Conservation (phyloP, 2,888 invertebrate species). For the Hermaeophaga mercurialis region DNA sequence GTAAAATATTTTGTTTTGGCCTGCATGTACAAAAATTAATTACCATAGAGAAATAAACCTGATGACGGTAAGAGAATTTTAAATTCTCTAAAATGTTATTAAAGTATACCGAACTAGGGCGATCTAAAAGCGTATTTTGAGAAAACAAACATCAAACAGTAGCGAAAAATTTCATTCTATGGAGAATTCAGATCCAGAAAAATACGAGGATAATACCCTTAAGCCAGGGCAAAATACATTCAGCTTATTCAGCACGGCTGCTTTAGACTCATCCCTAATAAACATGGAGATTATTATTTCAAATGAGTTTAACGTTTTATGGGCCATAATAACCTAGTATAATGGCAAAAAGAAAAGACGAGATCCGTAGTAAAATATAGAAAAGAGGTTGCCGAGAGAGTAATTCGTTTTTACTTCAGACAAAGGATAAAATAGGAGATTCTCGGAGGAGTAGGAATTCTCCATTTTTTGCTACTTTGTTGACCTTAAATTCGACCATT, state of each 20-base stretch:
- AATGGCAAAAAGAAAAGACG: conserved; percentile 23
- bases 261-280: conserved; percentile 24
- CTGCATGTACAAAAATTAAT: too few species aligned
- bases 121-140: neutral
- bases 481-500: too few species aligned
- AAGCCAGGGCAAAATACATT: conserved; percentile 22
- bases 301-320: conserved; percentile 29
- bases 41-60: too few species aligned
- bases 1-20: too few species aligned
- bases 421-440: conserved; percentile 11
- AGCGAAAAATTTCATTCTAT: neutral
- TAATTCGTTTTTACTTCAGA: conserved; percentile 15
- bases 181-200: conserved; percentile 17
- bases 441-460: neutral
- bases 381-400: conserved; percentile 25
- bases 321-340: conserved; percentile 24
- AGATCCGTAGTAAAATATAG: conserved; percentile 19
- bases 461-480: too few species aligned
- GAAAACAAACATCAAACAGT: neutral
- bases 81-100: too few species aligned
- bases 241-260: conserved; percentile 21
- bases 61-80: too few species aligned
- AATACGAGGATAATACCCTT: conserved; percentile 22
- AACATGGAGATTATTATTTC: conserved; percentile 31
- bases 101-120: too few species aligned